phyloP scores from a whole-genome alignment of 2,888 invertebrate genomes.

The Spatulosminthurus flaviceps region DNA sequence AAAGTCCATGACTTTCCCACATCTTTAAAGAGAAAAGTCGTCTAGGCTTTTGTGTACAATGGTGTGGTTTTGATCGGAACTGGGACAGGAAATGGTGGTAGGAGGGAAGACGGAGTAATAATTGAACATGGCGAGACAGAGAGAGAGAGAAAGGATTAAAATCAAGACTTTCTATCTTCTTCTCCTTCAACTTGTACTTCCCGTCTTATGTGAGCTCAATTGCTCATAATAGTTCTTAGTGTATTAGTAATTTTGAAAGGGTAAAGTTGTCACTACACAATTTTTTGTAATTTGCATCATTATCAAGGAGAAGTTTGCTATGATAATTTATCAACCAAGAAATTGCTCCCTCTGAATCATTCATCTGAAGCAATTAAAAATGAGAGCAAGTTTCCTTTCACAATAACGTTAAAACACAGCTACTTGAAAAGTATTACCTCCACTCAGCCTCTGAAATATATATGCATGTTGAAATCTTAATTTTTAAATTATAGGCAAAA shows the following conservation, averaged over 20 bases:
- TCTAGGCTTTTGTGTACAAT: conserved; percentile 16
- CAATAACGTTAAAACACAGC: neutral
- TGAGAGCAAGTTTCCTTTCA: too few species aligned
- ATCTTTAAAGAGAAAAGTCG: neutral
- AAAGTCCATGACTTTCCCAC: neutral
- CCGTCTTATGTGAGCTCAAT: too few species aligned
- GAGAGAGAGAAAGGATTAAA: conserved; percentile 30
- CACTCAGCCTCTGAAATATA: too few species aligned
- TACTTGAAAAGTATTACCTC: too few species aligned
- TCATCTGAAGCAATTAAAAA: neutral
- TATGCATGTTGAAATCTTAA: too few species aligned
- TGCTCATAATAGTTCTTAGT: too few species aligned
- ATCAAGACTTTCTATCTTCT: conserved; percentile 28
- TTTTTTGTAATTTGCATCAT: conserved; percentile 23
- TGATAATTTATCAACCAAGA: neutral
- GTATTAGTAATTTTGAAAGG: too few species aligned
- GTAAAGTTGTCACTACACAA: neutral
- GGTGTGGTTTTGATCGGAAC: conserved; percentile 32
- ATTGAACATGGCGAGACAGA: conserved; percentile 44
- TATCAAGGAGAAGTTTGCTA: neutral
- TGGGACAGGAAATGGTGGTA: conserved; percentile 33
- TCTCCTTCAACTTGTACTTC: neutral
- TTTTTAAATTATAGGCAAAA: too few species aligned
- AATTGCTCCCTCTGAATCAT: neutral
- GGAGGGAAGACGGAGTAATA: conserved; percentile 26